phyloP scores from a whole-genome alignment of 2,113 vertebrate species.

The Proterorhinus semilunaris region DNA sequence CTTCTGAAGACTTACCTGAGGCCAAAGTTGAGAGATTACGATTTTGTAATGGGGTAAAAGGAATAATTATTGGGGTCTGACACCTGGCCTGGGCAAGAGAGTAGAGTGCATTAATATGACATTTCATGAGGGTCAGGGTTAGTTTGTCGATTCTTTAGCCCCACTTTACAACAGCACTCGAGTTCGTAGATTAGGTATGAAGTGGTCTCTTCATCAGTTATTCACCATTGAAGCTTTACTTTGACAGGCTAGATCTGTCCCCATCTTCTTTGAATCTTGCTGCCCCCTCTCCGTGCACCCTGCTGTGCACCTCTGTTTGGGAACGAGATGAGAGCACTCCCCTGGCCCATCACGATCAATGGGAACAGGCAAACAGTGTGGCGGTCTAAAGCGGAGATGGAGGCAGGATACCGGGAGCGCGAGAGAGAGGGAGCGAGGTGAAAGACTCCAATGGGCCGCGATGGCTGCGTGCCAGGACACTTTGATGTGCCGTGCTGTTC shows the following conservation, averaged over 20 bases:
- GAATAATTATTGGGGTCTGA: too few species aligned
- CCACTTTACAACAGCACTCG: too few species aligned
- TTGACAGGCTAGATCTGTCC: too few species aligned
- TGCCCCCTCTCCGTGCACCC: conserved; percentile 28
- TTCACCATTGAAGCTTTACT: too few species aligned
- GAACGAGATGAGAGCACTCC: conserved; percentile 53
- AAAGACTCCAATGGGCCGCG: conserved; percentile 67
- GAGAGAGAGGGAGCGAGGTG: conserved; percentile 40
- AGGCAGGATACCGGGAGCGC: conserved; percentile 2
- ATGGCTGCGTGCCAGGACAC: conserved; percentile 70
- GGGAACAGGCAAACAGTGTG: conserved; percentile 28
- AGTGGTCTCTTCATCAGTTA: too few species aligned
- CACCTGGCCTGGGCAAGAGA: too few species aligned
- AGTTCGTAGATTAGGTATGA: too few species aligned
- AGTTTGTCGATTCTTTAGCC: not conserved
- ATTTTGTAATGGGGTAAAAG: too few species aligned
- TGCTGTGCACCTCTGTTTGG: conserved; percentile 42
- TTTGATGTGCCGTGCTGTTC: conserved; percentile 72
- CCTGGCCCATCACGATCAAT: conserved; percentile 57
- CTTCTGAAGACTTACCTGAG: not conserved
- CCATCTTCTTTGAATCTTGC: conserved; percentile 14
- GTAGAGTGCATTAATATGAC: too few species aligned
- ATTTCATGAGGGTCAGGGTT: too few species aligned
- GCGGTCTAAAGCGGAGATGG: conserved; percentile 1
- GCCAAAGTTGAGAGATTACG: too few species aligned